Base-by-base conservation (phyloP, 2,888 invertebrate species). In the Teleiodes luculella region DNA sequence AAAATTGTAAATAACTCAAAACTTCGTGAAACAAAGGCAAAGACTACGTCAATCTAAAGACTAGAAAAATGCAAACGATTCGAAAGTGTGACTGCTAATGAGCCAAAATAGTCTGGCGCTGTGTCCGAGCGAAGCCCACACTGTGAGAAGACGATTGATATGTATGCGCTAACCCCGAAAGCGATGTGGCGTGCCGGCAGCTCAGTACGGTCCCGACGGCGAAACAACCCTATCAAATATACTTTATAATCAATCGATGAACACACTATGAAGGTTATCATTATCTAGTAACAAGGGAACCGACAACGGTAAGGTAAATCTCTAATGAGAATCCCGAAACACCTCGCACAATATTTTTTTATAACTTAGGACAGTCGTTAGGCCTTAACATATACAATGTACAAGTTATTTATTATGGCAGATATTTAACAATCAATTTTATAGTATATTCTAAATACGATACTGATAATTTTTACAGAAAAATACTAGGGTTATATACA, bases 41-140 rank as follows among this genome's bases (percentile, higher is more conserved):
- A 76, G 70, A 72, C 70, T 68, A 76, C 67, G 72, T 74, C 74
- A 68, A 76, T 75, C 72, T 79, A 83, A 77, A 79, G 86, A 87
- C 88, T 88, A 89, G 87, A 89, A 84, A 84, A 88, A 88, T 88
- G 87, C 87, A 86, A 86, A 86, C 73, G 66, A 83, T 80, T 78
- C 74, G 69, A 80, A 83, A 72, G 74, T 69, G 73, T 67, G 64
- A 67, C 66, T 61, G 71, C 66, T 64, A 65, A 24, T 28, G 20
- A 66, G 69, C 41, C 41, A 20, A 20, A 41, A 41, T 10, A 41
- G 13, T 41, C 20, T n/a, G 24, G 41, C 41, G 14, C 7, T 68
- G 60, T 11, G 41, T 58, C 66, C 62, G 60, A 63, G 33, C 37
- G 11, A 39, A 7, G 37, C 37, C 37, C 13, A 2, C 16, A 39